A percentile compares a stretch with the other conserved stretches of the same genome.
These are phyloP conservation scores for Neodiprion lecontei DNA, from an alignment of 1,140 invertebrate genomes.

Conservation along the genomic window DNA sequence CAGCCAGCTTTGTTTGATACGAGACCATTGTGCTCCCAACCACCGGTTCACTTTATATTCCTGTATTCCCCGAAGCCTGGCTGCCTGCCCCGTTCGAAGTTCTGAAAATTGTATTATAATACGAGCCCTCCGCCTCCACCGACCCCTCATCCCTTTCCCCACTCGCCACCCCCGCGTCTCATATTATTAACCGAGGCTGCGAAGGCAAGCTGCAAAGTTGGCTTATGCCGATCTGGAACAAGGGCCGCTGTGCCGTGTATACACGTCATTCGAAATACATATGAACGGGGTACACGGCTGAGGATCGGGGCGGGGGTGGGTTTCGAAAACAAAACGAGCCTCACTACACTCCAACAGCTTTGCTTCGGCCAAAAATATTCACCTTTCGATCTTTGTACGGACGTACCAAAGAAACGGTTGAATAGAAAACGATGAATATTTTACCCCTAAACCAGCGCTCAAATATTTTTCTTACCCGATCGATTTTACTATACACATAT, in stretches of 20 bases:
- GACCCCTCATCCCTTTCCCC: not conserved
- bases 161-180: not conserved
- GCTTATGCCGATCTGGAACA: conserved; percentile 58
- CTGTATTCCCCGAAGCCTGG: conserved; percentile 28
- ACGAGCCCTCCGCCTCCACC: conserved; percentile 26
- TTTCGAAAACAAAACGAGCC: not conserved
- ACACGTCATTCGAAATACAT: too few species aligned
- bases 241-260: not conserved
- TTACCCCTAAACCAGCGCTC: too few species aligned
- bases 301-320: too few species aligned
- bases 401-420: too few species aligned
- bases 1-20: conserved; percentile 59
- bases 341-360: not conserved
- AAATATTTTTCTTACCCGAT: too few species aligned
- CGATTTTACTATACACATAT: too few species aligned
- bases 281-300: too few species aligned
- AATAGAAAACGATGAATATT: too few species aligned
- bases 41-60: conserved; percentile 58
- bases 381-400: too few species aligned
- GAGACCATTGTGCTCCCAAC: conserved; percentile 53
- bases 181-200: not conserved
- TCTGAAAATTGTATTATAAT: conserved; percentile 61
- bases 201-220: conserved; percentile 41
- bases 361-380: not conserved
- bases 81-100: conserved; percentile 28